Base-by-base conservation (phyloP, 2,888 invertebrate species). In the Aspidiotus destructor region DNA sequence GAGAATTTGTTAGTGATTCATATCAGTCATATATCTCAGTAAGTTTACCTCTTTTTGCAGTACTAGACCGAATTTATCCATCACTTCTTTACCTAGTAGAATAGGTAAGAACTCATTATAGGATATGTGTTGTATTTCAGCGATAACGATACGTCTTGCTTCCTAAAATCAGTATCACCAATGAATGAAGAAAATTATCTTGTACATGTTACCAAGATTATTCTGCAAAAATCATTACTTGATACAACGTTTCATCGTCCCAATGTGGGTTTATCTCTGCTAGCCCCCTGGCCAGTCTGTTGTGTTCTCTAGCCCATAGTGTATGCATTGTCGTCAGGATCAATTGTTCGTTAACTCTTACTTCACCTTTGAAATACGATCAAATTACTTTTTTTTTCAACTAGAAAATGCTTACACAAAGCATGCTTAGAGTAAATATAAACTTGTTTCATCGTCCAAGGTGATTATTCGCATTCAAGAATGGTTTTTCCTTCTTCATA, bases 311-410 rank as follows among this genome's bases (percentile, higher is more conserved):
- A 0, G 93, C 90, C 87, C 92, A 86, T 54, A 93, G 77, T 0
- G 92, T 92, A 77, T 94, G 93, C 91, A 93, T 92, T 72, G 91
- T 90, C 0, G 93, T 88, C 70, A 94, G 79, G 0, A 92, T 89
- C 72, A 93, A 79, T 76, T 94, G 93, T 77, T 94, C 93, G 77
- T 94, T 94, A 0, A 92, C 93, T 74, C 94, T 85, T 76, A 92
- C 91, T 80, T 94, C 94, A 75, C 91, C 74, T 73, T n/a, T 11
- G 3, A 57, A 57, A 57, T 11, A 16, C 6, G 3, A 6, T 57
- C 3, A 16, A 57, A 11, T n/a, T 57, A 57, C 28, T 28, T 28
- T 28, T 5, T 28, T 28, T 28, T 28, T 28, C 28, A 16, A 17
- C 11, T 1, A 57, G 28, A 57, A 57, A 57, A 57, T 5, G 15